phyloP scores from a whole-genome alignment of 2,113 vertebrate genomes.

The Hylia prasina region DNA sequence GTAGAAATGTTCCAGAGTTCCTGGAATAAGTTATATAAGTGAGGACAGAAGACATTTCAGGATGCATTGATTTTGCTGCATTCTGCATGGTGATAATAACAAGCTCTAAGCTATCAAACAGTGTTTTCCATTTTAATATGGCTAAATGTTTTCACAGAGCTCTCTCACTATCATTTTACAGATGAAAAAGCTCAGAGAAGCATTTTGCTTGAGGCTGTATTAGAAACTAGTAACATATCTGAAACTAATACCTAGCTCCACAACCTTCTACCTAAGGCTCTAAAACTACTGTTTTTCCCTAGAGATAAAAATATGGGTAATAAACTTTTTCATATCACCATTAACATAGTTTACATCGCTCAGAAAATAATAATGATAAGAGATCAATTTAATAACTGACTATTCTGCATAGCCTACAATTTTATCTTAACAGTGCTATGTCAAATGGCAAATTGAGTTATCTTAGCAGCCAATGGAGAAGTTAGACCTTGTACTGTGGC shows the following conservation, averaged over 20 bases:
- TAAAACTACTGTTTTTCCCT: not conserved
- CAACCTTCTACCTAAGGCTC: not conserved
- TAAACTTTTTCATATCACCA: not conserved
- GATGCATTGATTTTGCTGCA: not conserved
- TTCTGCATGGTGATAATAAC: not conserved
- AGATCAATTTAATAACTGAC: not conserved
- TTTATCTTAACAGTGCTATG: not conserved
- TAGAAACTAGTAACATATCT: not conserved
- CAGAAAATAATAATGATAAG: not conserved
- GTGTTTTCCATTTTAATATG: not conserved
- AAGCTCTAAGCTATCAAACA: not conserved
- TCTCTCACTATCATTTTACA: not conserved
- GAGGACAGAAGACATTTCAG: not conserved
- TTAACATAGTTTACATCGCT: not conserved
- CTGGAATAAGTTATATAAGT: not conserved
- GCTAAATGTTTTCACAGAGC: not conserved
- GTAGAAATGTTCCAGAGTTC: not conserved
- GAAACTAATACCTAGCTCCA: not conserved
- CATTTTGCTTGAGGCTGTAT: not conserved
- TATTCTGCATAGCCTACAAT: not conserved
- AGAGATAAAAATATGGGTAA: not conserved
- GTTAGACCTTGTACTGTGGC: not conserved
- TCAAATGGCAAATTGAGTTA: not conserved
- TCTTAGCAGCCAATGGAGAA: not conserved
- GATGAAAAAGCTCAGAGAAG: conserved; percentile 2